A percentile compares a stretch with the other conserved stretches of the same genome.
These are phyloP conservation scores for Valencia hispanica DNA, from an alignment of 2,797 vertebrate species.

Conservation along the genomic window DNA sequence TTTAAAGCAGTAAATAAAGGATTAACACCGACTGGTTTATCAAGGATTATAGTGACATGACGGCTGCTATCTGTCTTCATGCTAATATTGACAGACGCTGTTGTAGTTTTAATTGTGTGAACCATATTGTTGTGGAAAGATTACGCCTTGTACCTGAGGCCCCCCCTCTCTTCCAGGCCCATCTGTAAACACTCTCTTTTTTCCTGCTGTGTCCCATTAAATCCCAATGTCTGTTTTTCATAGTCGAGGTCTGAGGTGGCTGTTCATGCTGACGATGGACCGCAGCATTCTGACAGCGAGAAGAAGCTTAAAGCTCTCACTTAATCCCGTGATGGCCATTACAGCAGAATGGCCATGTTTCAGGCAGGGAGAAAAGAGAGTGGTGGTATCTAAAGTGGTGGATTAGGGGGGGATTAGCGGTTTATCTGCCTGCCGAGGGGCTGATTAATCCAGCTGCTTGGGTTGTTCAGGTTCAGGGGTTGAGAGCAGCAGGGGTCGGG, in stretches of 20 bases:
- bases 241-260: conserved; percentile 47
- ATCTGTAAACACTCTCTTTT: conserved; percentile 43
- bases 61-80: conserved; percentile 60
- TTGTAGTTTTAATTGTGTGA: conserved; percentile 68
- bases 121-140: conserved; percentile 62
- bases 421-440: conserved; percentile 51
- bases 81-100: conserved; percentile 66
- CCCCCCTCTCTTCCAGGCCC: conserved; percentile 1
- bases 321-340: conserved; percentile 76
- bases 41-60: conserved; percentile 69
- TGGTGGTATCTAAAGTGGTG: conserved; percentile 64
- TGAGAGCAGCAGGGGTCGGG: too few species aligned
- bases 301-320: conserved; percentile 69
- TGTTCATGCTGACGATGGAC: conserved; percentile 44
- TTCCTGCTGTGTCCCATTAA: conserved; percentile 54
- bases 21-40: conserved; percentile 67
- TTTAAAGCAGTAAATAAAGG: conserved; percentile 56
- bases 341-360: conserved; percentile 54
- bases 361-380: conserved; percentile 44
- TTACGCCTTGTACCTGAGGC: conserved; percentile 50
- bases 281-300: conserved; percentile 36
- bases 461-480: conserved; percentile 52
- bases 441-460: conserved; percentile 69
- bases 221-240: conserved; percentile 50
- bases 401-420: conserved; percentile 74